These are phyloP conservation scores for Microplitis mediator DNA, from an alignment of 1,140 invertebrate genomes.

Conservation along the genomic window DNA sequence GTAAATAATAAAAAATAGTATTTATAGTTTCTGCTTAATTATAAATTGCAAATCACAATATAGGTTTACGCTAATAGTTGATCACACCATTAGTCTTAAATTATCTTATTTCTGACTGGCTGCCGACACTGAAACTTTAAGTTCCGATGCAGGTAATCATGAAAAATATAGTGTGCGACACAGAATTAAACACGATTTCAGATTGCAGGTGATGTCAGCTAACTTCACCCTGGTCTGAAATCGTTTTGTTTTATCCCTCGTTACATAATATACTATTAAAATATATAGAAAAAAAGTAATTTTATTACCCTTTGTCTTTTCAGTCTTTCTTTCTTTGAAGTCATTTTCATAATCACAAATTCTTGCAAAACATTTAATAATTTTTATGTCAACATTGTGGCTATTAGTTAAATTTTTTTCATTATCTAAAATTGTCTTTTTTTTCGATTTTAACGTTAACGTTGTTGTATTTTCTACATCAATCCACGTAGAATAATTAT, in stretches of 20 bases:
- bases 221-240: no score
- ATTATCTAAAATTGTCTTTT: neutral
- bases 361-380: constrained; percentile 42
- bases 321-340: neutral
- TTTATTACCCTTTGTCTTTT: constrained; percentile 1
- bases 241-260: neutral
- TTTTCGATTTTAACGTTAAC: neutral
- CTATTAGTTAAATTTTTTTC: neutral
- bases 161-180: no score
- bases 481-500: neutral
- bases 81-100: no score
- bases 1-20: no score
- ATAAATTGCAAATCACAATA: no score
- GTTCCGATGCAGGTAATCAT: no score
- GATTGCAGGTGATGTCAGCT: no score
- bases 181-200: no score
- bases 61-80: no score
- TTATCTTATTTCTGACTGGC: no score
- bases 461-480: neutral
- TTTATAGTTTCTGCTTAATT: no score
- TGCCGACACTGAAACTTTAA: no score
- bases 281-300: neutral
- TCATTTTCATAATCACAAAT: constrained; percentile 35
- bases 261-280: neutral
- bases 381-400: neutral